Evolutionary conservation across 2,797 vertebrate species (phyloP).

Genomic region (Prionace glauca): DNA sequence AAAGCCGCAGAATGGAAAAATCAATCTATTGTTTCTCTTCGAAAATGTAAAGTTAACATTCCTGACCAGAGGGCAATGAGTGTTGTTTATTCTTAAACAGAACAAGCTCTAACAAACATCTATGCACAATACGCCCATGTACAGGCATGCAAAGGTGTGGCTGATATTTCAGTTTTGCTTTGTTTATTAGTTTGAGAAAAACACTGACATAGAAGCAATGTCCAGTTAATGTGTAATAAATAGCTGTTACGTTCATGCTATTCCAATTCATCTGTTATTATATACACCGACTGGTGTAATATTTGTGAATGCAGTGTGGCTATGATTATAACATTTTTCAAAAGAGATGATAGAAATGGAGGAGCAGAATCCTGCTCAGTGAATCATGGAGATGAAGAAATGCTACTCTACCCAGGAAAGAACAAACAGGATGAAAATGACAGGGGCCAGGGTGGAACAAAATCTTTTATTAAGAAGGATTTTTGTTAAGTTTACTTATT

Average conservation of each 20-base stretch:
- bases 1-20: background rate
- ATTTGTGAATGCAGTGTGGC: background rate
- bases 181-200: background rate
- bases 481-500: too few relatives aligned
- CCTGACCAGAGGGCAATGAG: background rate
- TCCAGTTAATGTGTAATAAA: background rate
- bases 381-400: background rate
- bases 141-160: background rate
- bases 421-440: background rate
- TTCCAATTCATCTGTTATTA: background rate
- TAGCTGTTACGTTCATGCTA: background rate
- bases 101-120: background rate
- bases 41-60: background rate
- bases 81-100: slow-evolving; percentile 7
- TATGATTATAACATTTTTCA: background rate
- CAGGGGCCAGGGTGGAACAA: background rate
- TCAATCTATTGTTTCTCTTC: background rate
- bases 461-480: background rate
- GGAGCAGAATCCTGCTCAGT: background rate
- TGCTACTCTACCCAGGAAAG: background rate
- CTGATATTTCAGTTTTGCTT: background rate
- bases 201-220: background rate
- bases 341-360: background rate
- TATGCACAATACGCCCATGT: slow-evolving; percentile 5
- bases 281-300: background rate